A percentile compares a stretch with the other conserved stretches of the same genome.
phyloP scores from a whole-genome alignment of 2,888 invertebrate genomes.

The Nasonia oneida region DNA sequence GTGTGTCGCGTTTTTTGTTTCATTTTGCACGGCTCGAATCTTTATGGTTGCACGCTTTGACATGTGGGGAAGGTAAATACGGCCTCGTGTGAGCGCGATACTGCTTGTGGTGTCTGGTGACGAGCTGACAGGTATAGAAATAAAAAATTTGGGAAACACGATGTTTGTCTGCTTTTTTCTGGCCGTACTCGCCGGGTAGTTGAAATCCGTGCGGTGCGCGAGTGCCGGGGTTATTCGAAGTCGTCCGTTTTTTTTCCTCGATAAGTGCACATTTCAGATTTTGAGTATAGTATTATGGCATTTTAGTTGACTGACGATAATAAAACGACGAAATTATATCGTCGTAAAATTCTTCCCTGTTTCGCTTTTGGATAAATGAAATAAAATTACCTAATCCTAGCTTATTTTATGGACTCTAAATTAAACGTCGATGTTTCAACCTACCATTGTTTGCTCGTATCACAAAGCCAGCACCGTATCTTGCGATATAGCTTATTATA shows the following conservation, averaged over 20 bases:
- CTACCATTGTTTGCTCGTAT: not conserved
- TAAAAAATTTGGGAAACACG: conserved; percentile 39
- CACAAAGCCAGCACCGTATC: not conserved
- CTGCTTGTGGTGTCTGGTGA: conserved; percentile 46
- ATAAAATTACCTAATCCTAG: not conserved
- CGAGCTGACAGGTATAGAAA: conserved; percentile 55
- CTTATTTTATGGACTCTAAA: not conserved
- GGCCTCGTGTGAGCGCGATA: conserved; percentile 34
- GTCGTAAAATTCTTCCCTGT: conserved; percentile 28
- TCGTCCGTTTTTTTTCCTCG: not conserved
- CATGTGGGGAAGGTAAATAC: conserved; percentile 57
- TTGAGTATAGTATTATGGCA: not conserved
- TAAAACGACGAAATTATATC: conserved; percentile 48
- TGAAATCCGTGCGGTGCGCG: conserved; percentile 32
- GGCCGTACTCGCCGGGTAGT: not conserved
- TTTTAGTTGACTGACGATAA: not conserved
- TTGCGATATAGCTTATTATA: not conserved
- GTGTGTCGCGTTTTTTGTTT: conserved; percentile 32
- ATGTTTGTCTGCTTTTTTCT: conserved; percentile 19
- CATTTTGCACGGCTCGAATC: conserved; percentile 46
- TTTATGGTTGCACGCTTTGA: conserved; percentile 60
- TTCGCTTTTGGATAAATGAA: not conserved
- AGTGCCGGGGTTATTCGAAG: not conserved
- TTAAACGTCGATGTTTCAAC: not conserved
- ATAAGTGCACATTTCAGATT: conserved; percentile 22